Evolutionary conservation across 2,113 vertebrate species (phyloP), one percentile per base, ranked within the genome.

Genomic region (Cervus canadensis): DNA sequence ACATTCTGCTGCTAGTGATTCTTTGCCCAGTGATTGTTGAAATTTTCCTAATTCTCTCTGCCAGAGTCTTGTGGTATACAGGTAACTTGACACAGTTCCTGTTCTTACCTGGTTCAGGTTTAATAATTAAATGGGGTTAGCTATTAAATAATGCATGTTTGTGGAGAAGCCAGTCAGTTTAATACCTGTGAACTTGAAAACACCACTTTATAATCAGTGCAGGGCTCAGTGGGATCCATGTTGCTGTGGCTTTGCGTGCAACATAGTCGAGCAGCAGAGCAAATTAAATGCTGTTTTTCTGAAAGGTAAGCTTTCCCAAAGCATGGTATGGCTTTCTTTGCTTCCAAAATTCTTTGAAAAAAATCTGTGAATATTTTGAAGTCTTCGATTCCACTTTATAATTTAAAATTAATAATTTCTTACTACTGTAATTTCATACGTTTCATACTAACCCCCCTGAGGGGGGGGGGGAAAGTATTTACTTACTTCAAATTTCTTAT

Each of bases 331-430:
- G 57, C 64, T 79, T 64, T 91, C 90, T 97, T 59, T 78, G 90
- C 91, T 78, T 40, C 84, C 54, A 59, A 1, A 89, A 60, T 56
- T 93, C 94, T 97, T 97, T 94, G 97, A 43, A 64, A 54, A 54
- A 90, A 95, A 85, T 59, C 86, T 91, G n/a, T 78, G 81, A 91
- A 48, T 94, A 95, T 94, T 97, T 97, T 93, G 82, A 97, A 95
- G 93, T 95, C 97, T 89, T 95, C 64, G 45, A 87, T 95, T 97
- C 93, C 84, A 95, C 96, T 98, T 96, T 91, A 95, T 98, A 97
- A 97, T 97, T 98, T 97, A 87, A 94, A 97, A 97, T 98, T 95
- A 98, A 98, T 98, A 85, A 96, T 93, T 97, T 96, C 96, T 97
- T 98, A 94, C 96, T 95, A 83, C 96, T 97, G 96, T 97, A 97